These are phyloP conservation scores for Campoletis raptor DNA, from an alignment of 2,888 invertebrate genomes.

Conservation along the genomic window DNA sequence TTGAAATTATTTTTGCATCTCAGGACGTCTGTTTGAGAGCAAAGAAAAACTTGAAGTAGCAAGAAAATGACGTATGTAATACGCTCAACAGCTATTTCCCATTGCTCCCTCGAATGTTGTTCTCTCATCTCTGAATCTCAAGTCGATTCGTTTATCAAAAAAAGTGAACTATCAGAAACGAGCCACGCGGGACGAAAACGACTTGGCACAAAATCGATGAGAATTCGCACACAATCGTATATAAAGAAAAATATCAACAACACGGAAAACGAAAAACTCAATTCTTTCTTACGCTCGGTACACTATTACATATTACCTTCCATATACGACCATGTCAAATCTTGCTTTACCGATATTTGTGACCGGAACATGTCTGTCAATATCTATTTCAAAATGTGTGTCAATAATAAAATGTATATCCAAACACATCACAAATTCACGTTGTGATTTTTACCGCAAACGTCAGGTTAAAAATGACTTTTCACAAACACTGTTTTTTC, in stretches of 20 bases:
- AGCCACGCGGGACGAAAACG: conserved; percentile 55
- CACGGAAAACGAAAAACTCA: conserved; percentile 32
- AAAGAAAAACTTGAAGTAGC: neutral
- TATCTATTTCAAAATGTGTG: neutral
- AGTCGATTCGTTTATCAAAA: conserved; percentile 29
- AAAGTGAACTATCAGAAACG: conserved; percentile 51
- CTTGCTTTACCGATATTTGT: conserved; percentile 1
- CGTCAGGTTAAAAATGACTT: too few species aligned
- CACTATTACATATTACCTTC: neutral
- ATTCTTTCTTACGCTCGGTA: neutral
- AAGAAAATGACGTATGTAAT: conserved; percentile 20
- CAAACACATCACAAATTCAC: neutral
- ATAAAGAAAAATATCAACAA: conserved; percentile 46
- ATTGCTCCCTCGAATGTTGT: conserved; percentile 62
- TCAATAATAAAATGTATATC: neutral
- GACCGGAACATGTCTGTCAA: neutral
- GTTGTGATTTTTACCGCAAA: too few species aligned
- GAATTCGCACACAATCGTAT: neutral
- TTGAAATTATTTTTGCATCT: neutral
- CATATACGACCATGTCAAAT: neutral
- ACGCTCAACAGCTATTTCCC: conserved; percentile 41
- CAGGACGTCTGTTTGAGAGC: neutral
- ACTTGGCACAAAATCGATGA: conserved; percentile 43
- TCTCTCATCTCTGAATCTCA: conserved; percentile 34
- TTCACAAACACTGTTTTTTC: too few species aligned